These are phyloP conservation scores for Agrypnus murinus DNA, from an alignment of 2,888 invertebrate species.

Conservation along the genomic window DNA sequence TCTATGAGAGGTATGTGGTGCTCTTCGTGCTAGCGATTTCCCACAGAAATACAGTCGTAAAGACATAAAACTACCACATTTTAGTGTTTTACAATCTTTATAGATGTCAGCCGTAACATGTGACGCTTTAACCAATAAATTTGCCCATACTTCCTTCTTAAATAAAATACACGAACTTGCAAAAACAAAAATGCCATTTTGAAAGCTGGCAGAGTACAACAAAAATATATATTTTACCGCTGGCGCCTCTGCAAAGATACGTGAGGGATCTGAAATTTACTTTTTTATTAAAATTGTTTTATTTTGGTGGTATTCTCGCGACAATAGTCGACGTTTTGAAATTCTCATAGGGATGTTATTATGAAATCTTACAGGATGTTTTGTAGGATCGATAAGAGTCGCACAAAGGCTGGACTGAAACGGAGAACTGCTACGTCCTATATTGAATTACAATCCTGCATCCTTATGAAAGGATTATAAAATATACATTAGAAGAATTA, in stretches of 20 bases:
- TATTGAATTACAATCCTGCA: no score
- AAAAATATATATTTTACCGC: slow-evolving; percentile 1
- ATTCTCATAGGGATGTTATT: not conserved
- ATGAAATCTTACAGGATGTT: not conserved
- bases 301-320: slow-evolving; percentile 2
- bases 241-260: slow-evolving; percentile 17
- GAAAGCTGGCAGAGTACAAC: not conserved
- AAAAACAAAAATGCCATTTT: slow-evolving; percentile 17
- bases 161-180: slow-evolving; percentile 19
- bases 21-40: not conserved
- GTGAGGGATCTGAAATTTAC: slow-evolving; percentile 4
- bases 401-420: not conserved
- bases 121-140: slow-evolving; percentile 28
- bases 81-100: slow-evolving; percentile 9
- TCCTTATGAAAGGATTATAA: no score
- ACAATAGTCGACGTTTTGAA: not conserved
- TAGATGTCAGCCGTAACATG: slow-evolving; percentile 15
- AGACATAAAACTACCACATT: not conserved
- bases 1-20: slow-evolving; percentile 3
- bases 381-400: not conserved
- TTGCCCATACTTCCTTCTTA: slow-evolving; percentile 2
- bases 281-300: slow-evolving; percentile 20
- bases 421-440: no score
- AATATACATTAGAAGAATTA: no score
- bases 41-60: not conserved